phyloP scores from a whole-genome alignment of 2,113 vertebrate species.

The Sylvia atricapilla region DNA sequence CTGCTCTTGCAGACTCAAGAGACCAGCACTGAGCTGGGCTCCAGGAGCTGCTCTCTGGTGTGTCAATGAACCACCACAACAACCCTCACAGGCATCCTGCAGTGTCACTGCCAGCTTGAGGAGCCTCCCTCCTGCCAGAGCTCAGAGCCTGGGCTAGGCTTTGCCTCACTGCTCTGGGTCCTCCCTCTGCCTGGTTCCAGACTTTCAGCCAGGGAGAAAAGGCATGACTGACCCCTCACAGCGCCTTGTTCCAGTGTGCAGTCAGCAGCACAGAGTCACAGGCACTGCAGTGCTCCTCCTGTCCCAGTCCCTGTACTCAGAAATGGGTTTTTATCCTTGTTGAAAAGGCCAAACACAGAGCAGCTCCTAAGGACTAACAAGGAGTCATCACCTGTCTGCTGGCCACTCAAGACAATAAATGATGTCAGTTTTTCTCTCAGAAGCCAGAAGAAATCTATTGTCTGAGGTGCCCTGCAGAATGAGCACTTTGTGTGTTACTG shows the following conservation, averaged over 20 bases:
- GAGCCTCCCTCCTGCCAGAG: accelerated
- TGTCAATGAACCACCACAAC: accelerated
- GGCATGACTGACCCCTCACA: accelerated
- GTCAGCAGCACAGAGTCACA: background rate
- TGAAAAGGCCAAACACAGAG: background rate
- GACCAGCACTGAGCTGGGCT: accelerated
- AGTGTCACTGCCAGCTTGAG: accelerated
- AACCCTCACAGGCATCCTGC: accelerated
- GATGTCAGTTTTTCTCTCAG: background rate
- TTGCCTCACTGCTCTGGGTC: background rate
- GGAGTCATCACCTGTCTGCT: background rate
- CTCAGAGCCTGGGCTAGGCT: background rate
- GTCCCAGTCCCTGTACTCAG: background rate
- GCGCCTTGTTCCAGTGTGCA: accelerated
- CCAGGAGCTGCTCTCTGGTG: too few species aligned
- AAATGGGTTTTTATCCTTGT: background rate
- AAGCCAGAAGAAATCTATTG: background rate
- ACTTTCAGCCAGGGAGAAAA: background rate
- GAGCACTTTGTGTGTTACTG: background rate
- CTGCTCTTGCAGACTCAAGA: background rate
- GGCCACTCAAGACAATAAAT: background rate
- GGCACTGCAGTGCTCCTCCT: background rate
- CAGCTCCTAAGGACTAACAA: background rate
- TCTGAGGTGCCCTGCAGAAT: background rate
- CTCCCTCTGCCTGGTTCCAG: background rate